Evolutionary conservation across 1,140 invertebrate genomes (phyloP).

Genomic region (Drosophila sproati): DNA sequence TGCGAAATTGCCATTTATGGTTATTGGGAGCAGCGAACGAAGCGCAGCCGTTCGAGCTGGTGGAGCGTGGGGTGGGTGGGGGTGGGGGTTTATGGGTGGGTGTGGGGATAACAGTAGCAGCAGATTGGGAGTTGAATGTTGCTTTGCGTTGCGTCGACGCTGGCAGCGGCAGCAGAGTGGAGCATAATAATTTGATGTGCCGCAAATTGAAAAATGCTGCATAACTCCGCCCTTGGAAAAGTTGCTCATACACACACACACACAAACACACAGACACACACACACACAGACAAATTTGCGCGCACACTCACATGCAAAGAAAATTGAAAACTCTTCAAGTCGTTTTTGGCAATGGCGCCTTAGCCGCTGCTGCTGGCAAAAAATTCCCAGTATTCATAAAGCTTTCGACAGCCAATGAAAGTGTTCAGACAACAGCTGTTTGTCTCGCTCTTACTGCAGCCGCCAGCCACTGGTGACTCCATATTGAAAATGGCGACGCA

Average conservation of each 20-base stretch:
- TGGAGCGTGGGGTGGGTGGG: too few species aligned
- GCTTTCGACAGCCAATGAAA: constrained; percentile 62
- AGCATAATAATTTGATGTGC: constrained; percentile 83
- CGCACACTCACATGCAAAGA: constrained; percentile 39
- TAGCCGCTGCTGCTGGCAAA: constrained; percentile 8
- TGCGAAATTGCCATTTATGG: constrained; percentile 74
- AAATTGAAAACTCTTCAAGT: constrained; percentile 82
- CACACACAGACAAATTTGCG: constrained; percentile 10
- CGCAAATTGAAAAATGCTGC: constrained; percentile 82
- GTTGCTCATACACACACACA: constrained; percentile 29
- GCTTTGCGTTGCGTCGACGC: constrained; percentile 24
- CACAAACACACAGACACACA: constrained; percentile 8
- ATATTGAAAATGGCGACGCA: constrained; percentile 72
- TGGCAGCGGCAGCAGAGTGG: constrained; percentile 32
- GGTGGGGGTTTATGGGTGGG: neutral
- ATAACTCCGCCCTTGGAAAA: constrained; percentile 84
- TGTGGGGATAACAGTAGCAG: too few species aligned
- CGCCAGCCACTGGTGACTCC: constrained; percentile 31
- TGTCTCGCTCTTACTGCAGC: constrained; percentile 57
- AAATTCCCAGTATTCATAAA: constrained; percentile 73
- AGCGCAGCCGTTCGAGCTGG: neutral
- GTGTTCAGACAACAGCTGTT: constrained; percentile 28
- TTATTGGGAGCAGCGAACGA: constrained; percentile 38
- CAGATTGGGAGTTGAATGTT: neutral
- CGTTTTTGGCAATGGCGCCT: constrained; percentile 72